Evolutionary conservation across 2,797 vertebrate species (phyloP).

Genomic region (Staurois parvus): DNA sequence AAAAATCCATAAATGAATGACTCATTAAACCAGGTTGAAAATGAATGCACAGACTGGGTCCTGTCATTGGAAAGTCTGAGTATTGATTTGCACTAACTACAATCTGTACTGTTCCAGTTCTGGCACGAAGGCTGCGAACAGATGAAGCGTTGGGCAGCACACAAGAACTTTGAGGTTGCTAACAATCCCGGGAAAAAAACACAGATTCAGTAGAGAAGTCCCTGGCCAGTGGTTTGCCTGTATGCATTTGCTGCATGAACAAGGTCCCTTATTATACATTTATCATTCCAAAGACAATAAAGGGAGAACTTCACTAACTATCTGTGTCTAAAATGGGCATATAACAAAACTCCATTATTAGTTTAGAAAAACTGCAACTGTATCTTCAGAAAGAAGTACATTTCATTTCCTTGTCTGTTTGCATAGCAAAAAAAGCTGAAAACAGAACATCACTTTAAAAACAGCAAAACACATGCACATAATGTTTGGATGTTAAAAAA

Average conservation of each 20-base stretch:
- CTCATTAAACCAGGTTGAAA: conserved; percentile 34
- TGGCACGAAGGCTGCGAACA: conserved; percentile 52
- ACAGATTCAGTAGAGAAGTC: conserved; percentile 40
- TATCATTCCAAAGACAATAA: background rate
- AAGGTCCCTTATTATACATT: background rate
- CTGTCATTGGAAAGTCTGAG: conserved; percentile 48
- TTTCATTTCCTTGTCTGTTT: no score
- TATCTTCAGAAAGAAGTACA: no score
- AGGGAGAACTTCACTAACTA: no score
- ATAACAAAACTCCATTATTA: no score
- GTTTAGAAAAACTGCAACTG: no score
- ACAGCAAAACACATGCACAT: no score
- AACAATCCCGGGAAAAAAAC: conserved; percentile 35
- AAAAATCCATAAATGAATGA: conserved; percentile 14
- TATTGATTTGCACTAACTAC: conserved; percentile 50
- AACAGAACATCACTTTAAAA: no score
- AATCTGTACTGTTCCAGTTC: conserved; percentile 49
- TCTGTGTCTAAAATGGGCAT: no score
- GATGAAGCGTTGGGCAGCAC: conserved; percentile 58
- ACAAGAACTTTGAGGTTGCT: conserved; percentile 45
- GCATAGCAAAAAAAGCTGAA: no score
- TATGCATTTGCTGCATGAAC: conserved; percentile 4
- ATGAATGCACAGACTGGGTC: conserved; percentile 53
- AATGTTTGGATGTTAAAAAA: no score
- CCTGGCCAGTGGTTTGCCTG: conserved; percentile 27